Evolutionary conservation across 2,113 vertebrate genomes (phyloP).

Genomic region (Casuarius casuarius): DNA sequence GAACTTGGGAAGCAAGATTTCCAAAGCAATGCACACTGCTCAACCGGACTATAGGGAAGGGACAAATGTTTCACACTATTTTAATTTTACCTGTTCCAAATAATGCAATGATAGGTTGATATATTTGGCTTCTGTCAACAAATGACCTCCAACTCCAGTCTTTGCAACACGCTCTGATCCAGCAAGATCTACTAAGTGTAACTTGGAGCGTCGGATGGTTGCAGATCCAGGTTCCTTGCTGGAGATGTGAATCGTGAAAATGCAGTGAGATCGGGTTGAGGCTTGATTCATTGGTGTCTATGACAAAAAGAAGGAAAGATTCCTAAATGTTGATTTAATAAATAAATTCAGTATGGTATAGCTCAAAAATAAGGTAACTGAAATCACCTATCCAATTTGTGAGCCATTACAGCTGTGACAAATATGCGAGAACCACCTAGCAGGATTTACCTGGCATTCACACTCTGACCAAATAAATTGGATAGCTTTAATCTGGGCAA

Average conservation of each 20-base stretch:
- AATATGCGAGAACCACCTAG: not conserved
- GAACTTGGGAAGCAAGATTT: not conserved
- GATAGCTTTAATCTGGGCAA: not conserved
- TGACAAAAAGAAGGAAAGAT: not conserved
- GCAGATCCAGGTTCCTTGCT: slow-evolving; percentile 91
- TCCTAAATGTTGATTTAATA: not conserved
- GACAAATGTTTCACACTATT: not conserved
- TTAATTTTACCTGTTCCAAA: slow-evolving; percentile 89
- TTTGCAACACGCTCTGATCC: slow-evolving; percentile 95
- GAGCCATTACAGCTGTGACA: not conserved
- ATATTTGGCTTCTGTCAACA: slow-evolving; percentile 95
- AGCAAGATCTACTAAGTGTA: slow-evolving; percentile 95
- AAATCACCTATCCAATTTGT: not conserved
- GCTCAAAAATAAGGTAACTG: not conserved
- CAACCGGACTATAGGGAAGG: not conserved
- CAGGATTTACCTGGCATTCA: not conserved
- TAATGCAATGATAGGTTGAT: slow-evolving; percentile 96
- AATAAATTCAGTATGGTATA: not conserved
- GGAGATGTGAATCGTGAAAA: slow-evolving; percentile 94
- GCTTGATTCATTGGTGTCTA: slow-evolving; percentile 98
- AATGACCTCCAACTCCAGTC: slow-evolving; percentile 88
- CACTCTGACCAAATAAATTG: not conserved
- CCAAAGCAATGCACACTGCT: not conserved
- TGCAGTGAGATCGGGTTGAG: slow-evolving; percentile 95
- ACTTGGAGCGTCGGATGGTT: slow-evolving; percentile 86